These are phyloP conservation scores for Drosophila borealis DNA, from an alignment of 2,888 invertebrate genomes.

Conservation along the genomic window DNA sequence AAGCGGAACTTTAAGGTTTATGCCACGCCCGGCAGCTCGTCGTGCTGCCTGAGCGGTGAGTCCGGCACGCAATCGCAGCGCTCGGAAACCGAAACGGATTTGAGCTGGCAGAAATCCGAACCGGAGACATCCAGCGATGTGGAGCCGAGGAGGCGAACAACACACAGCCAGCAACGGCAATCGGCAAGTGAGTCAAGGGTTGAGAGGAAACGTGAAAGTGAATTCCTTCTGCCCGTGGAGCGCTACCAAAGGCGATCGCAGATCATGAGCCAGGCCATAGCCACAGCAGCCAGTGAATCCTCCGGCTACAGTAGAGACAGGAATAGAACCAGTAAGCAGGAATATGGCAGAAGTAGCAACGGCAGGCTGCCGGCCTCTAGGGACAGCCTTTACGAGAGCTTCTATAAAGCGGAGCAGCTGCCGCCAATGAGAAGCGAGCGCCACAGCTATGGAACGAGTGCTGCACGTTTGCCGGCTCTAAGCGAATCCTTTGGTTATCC, in stretches of 20 bases:
- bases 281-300: not conserved
- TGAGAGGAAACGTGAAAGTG: not conserved
- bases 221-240: not conserved
- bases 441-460: not conserved
- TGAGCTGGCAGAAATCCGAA: not conserved
- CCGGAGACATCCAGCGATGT: not conserved
- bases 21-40: not conserved
- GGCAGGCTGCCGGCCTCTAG: not conserved
- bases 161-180: not conserved
- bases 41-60: not conserved
- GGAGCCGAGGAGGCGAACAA: no score
- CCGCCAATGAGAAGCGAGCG: not conserved
- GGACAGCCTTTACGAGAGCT: not conserved
- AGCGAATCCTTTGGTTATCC: constrained; percentile 31
- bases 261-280: not conserved
- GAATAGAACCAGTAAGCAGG: not conserved
- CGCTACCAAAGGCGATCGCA: not conserved
- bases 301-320: not conserved
- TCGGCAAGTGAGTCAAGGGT: not conserved
- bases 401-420: not conserved
- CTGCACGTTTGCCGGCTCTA: not conserved
- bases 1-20: not conserved
- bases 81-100: not conserved
- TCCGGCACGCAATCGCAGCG: not conserved
- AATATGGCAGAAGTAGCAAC: not conserved